Evolutionary conservation across 2,888 invertebrate genomes (phyloP).

Genomic region (Congeria kusceri): DNA sequence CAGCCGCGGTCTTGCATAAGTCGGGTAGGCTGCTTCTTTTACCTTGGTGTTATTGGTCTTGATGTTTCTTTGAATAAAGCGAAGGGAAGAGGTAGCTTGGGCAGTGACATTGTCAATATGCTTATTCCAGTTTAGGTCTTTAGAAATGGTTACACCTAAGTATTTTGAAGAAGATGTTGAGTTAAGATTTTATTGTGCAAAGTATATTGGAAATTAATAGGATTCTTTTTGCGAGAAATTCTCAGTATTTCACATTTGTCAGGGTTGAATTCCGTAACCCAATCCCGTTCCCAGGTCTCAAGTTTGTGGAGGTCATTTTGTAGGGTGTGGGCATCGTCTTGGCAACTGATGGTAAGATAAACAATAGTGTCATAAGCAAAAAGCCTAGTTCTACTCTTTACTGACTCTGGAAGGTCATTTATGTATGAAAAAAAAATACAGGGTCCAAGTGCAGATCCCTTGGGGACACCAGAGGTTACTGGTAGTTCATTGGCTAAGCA

Average conservation of each 20-base stretch:
- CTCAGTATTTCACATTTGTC: no score
- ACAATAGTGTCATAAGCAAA: constrained; percentile 44
- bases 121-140: background rate
- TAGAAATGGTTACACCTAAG: no score
- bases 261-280: constrained; percentile 29
- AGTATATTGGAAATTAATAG: no score
- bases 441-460: no score
- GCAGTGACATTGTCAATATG: constrained; percentile 1
- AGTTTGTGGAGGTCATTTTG: constrained; percentile 22
- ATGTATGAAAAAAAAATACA: constrained; percentile 26
- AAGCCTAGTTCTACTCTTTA: constrained; percentile 10
- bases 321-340: background rate
- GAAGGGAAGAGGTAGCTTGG: constrained; percentile 6
- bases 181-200: no score
- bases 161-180: no score
- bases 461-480: no score
- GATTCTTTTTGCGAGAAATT: no score
- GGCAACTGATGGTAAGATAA: constrained; percentile 13
- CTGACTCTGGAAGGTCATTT: constrained; percentile 24
- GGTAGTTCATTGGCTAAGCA: no score
- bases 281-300: constrained; percentile 16
- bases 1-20: constrained; percentile 1
- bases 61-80: constrained; percentile 1
- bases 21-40: background rate
- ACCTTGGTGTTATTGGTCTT: background rate